Base-by-base conservation (phyloP, 2,888 invertebrate species). In the Syrphus vitripennis region DNA sequence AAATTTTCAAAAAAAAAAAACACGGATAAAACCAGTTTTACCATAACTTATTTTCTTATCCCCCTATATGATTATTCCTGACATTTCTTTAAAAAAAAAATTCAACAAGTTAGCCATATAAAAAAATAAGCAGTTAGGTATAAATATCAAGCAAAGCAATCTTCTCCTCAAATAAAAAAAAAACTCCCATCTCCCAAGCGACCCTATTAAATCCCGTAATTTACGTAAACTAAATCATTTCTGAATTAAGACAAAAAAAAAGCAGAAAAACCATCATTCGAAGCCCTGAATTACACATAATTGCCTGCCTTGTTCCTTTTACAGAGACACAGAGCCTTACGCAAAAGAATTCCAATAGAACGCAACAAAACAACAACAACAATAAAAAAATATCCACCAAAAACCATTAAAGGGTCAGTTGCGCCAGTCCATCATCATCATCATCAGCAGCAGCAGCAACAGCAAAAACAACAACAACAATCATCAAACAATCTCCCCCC, bases 221-320 rank as follows among this genome's bases (percentile, higher is more conserved):
- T 84, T 80, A 71, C 80, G 67, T 69, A 76, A 77, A 81, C 81
- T 77, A 84, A 84, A 81, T 84, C 81, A 84, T 84, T 84, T 74
- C 29, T 42, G 50, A 65, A 42, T 37, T 67, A 6, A n/a, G 9
- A n/a, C 26, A 53, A 72, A 65, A 48, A 31, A 63, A 65, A 34
- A 19, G 24, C 16, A 26, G 14, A 72, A 79, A 53, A n/a, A n/a
- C 65, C 57, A 76, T 67, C 57, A 42, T 71, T 26, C 34, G 45
- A 4, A 72, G 76, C 55, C 48, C 74, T 76, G 84, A 84, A 84
- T 86, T 86, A 86, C 77, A 74, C 86, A 70, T 86, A 86, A 82
- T 86, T 86, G 77, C 77, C 70, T 29, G 61, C 48, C 19, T 48
- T 26, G 57, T 69, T 55, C 69, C 63, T 67, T 75, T 75, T 48